phyloP scores from a whole-genome alignment of 1,140 invertebrate genomes.

The Spodoptera frugiperda region DNA sequence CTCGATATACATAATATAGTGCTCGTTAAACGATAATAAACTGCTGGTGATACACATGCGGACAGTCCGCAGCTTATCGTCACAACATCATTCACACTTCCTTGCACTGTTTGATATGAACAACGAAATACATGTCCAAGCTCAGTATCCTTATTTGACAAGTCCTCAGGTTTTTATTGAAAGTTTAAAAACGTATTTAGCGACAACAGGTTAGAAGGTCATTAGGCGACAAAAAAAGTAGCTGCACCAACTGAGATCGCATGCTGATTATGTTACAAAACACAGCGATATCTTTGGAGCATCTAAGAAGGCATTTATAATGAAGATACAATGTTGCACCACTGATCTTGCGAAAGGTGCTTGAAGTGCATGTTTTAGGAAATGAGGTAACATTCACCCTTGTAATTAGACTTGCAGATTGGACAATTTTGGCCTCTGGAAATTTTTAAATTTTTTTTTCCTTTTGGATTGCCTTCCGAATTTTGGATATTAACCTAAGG shows the following conservation, averaged over 20 bases:
- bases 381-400: not conserved
- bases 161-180: not conserved
- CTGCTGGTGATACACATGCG: slow-evolving; percentile 1
- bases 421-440: too few species aligned
- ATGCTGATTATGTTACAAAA: slow-evolving; percentile 69
- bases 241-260: slow-evolving; percentile 54
- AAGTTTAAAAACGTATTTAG: not conserved
- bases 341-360: slow-evolving; percentile 25
- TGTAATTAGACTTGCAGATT: not conserved
- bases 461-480: too few species aligned
- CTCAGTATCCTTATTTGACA: not conserved
- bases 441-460: too few species aligned
- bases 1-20: slow-evolving; percentile 6
- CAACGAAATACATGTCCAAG: not conserved
- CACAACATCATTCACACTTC: slow-evolving; percentile 36
- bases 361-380: not conserved
- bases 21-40: slow-evolving; percentile 13
- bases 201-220: slow-evolving; percentile 5
- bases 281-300: slow-evolving; percentile 72
- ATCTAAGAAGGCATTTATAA: slow-evolving; percentile 72
- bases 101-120: not conserved
- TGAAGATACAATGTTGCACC: slow-evolving; percentile 21
- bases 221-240: not conserved
- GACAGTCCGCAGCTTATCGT: slow-evolving; percentile 1
- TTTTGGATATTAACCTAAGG: too few species aligned